Conservation (phyloP, 2,888 invertebrate genomes). For the Leucophenga maculata region DNA sequence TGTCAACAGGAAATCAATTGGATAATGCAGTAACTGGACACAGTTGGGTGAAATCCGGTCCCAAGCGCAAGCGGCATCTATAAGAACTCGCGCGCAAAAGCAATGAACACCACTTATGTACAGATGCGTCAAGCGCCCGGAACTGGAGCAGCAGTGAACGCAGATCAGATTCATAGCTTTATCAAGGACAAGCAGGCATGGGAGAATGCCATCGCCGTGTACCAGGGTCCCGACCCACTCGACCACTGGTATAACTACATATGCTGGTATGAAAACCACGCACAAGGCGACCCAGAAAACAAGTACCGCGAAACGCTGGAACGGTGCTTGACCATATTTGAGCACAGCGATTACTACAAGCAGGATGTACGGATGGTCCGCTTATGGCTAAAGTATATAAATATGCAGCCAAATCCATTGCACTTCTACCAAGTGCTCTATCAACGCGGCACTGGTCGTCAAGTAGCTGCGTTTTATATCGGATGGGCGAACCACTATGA, state of each 20-base stretch:
- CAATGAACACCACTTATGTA: conserved; percentile 52
- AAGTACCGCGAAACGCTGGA: conserved; percentile 91
- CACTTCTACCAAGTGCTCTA: conserved; percentile 88
- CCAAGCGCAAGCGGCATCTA: not conserved
- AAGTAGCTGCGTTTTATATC: conserved; percentile 87
- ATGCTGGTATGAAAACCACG: conserved; percentile 91
- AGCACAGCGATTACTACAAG: conserved; percentile 84
- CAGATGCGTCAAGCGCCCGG: conserved; percentile 50
- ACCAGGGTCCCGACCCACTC: conserved; percentile 90
- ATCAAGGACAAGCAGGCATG: conserved; percentile 76
- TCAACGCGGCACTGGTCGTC: conserved; percentile 85
- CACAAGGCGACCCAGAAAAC: conserved; percentile 83
- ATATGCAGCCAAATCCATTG: conserved; percentile 82
- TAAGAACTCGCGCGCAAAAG: not conserved
- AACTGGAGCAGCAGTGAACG: conserved; percentile 45
- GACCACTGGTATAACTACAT: conserved; percentile 93
- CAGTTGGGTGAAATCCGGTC: too few relatives aligned
- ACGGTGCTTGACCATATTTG: conserved; percentile 87
- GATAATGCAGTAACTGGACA: not conserved
- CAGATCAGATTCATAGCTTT: conserved; percentile 69
- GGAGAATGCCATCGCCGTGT: conserved; percentile 86
- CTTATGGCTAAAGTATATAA: conserved; percentile 93
- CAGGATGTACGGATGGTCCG: conserved; percentile 91
- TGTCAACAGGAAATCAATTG: not conserved
- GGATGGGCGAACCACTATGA: conserved; percentile 93